Evolutionary conservation across 1,140 invertebrate genomes (phyloP).

Genomic region (Brachionus manjavacas): DNA sequence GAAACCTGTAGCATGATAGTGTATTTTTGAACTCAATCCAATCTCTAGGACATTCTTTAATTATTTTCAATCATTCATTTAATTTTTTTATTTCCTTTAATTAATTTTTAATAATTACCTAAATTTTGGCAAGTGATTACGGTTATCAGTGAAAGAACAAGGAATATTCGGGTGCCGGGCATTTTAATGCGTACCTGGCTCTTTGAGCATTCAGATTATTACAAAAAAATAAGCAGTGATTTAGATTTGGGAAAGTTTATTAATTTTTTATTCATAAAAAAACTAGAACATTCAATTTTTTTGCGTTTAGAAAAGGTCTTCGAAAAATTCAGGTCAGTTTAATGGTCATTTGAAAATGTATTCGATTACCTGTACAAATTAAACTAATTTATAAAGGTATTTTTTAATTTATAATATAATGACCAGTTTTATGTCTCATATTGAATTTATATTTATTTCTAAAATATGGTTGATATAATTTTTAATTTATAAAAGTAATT

Average conservation of each 20-base stretch:
- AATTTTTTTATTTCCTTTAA: too few species aligned
- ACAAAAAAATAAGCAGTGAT: background rate
- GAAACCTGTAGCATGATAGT: conserved; percentile 36
- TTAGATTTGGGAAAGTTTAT: background rate
- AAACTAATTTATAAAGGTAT: background rate
- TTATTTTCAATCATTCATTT: background rate
- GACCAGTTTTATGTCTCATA: background rate
- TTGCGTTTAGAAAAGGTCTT: background rate
- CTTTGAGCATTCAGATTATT: background rate
- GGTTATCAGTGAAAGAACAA: background rate
- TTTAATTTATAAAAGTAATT: too few species aligned
- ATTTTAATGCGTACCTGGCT: background rate
- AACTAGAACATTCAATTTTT: conserved; percentile 1
- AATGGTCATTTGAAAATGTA: background rate
- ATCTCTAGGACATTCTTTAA: conserved; percentile 38
- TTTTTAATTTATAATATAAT: background rate
- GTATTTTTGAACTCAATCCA: conserved; percentile 39
- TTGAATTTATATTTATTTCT: too few species aligned
- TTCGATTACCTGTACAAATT: background rate
- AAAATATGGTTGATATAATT: too few species aligned
- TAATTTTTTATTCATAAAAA: background rate
- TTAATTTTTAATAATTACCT: background rate
- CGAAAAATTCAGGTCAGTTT: background rate
- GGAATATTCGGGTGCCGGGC: background rate
- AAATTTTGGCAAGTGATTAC: conserved; percentile 8